Conservation (phyloP, 2,888 invertebrate species). For the Pollenia griseotomentosa region DNA sequence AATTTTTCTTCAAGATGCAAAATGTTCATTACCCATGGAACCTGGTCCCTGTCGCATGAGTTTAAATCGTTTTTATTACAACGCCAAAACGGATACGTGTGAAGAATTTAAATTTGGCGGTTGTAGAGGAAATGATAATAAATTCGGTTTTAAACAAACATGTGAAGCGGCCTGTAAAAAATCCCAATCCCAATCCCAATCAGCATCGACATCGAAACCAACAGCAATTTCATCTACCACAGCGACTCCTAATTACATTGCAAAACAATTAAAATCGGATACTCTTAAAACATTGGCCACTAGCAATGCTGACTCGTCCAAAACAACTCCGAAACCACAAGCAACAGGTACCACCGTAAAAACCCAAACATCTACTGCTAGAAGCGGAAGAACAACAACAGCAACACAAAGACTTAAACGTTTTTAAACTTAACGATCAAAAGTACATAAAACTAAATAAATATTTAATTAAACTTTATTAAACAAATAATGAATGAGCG, state of each 20-base stretch:
- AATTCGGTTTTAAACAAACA: conserved; percentile 78
- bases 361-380: background rate
- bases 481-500: background rate
- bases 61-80: conserved; percentile 80
- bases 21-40: conserved; percentile 80
- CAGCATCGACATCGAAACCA: background rate
- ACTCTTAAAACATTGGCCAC: conserved; percentile 8
- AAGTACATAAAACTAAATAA: background rate
- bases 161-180: conserved; percentile 79
- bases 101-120: conserved; percentile 81
- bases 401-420: conserved; percentile 28
- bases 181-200: conserved; percentile 29
- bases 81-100: conserved; percentile 78
- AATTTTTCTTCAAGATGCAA: conserved; percentile 76
- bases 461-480: conserved; percentile 15
- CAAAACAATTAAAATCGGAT: conserved; percentile 7
- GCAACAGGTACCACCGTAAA: conserved; percentile 23
- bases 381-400: background rate
- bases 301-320: background rate
- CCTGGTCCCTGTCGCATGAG: conserved; percentile 81
- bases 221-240: background rate
- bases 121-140: conserved; percentile 81
- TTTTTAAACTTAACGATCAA: background rate
- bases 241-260: background rate
- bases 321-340: conserved; percentile 6